Conservation (phyloP, 30 jellyfish, hydroid and myxozoan genomes). For the Turritopsis dohrnii region DNA sequence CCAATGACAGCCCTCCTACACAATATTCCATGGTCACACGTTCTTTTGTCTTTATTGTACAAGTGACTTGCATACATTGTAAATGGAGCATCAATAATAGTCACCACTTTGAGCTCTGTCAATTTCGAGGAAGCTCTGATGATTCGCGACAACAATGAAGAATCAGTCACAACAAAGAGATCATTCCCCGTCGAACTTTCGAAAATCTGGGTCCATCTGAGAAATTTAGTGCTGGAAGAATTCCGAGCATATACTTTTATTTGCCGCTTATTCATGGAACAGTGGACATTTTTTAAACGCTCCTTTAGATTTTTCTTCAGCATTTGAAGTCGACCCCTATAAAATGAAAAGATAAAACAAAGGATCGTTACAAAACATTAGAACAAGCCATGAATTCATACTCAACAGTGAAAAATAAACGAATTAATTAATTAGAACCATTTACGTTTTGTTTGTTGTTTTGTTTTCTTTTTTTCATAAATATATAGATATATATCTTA, state of each 20-base stretch:
- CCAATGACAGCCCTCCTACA: constrained; percentile 27
- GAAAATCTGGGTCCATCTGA: background rate
- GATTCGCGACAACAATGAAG: constrained; percentile 8
- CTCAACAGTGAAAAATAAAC: too few species aligned
- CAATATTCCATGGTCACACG: constrained; percentile 50
- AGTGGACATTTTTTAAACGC: background rate
- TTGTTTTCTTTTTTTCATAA: too few species aligned
- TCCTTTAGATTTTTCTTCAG: background rate
- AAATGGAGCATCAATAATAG: constrained; percentile 12
- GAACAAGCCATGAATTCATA: too few species aligned
- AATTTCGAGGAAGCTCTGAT: background rate
- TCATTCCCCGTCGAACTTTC: background rate
- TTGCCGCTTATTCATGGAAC: background rate
- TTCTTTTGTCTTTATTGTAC: background rate
- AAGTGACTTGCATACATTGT: background rate
- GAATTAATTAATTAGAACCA: background rate
- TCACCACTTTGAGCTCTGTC: constrained; percentile 7
- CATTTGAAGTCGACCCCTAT: background rate
- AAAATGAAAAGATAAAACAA: background rate
- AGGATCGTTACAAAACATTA: too few species aligned
- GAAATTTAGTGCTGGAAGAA: background rate
- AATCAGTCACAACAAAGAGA: background rate
- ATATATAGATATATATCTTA: too few species aligned
- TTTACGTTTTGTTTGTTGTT: too few species aligned
- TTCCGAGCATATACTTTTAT: constrained; percentile 15